Evolutionary conservation across 1,140 invertebrate species (phyloP), one percentile per base, ranked within the genome.

Genomic region (Sarcophaga bullata): DNA sequence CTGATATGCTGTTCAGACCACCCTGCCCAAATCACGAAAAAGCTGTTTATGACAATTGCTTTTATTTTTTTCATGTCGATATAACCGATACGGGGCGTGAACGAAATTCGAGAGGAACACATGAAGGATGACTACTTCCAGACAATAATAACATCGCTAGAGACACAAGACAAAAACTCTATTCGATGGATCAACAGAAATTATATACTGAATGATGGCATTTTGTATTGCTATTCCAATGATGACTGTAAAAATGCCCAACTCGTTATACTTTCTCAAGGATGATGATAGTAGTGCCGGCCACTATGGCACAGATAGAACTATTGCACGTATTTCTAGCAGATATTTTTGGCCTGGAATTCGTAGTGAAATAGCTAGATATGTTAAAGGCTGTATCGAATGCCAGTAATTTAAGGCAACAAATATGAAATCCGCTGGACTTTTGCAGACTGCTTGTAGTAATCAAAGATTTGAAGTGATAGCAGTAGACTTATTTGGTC

Each of bases 321-420:
- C 87, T 6, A 75, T 85, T 8, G 68, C 83, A 54, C 72, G 84
- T 0, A 86, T 89, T 19, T 75, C 84, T 0, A 68, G 73, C 49
- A 47, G 83, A 13, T 90, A 87, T 83, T 89, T 84, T 81, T 90
- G 85, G 86, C 81, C 84, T 17, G 85, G 85, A 0, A 88, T 90
- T 84, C 50, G 86, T 46, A 80, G 58, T 15, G 58, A 86, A 46
- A 85, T 90, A 0, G 81, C 81, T 8, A 62, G 68, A 0, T 19
- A 81, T 15, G 62, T 81, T 25, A 19, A 73, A 73, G 25, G 0
- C 17, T 89, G 86, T 82, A 82, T 85, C 17, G 52, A 73, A 3
- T 89, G 86, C 76, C 86, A 89, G 72, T 0, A 73, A 83, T 86
- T 85, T 68, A 87, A 87, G 52, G 73, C 81, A 10, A 73, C 73